A percentile compares a stretch with the other conserved stretches of the same genome.
phyloP scores from a whole-genome alignment of 2,113 vertebrate species.

The Dicaeum eximium region DNA sequence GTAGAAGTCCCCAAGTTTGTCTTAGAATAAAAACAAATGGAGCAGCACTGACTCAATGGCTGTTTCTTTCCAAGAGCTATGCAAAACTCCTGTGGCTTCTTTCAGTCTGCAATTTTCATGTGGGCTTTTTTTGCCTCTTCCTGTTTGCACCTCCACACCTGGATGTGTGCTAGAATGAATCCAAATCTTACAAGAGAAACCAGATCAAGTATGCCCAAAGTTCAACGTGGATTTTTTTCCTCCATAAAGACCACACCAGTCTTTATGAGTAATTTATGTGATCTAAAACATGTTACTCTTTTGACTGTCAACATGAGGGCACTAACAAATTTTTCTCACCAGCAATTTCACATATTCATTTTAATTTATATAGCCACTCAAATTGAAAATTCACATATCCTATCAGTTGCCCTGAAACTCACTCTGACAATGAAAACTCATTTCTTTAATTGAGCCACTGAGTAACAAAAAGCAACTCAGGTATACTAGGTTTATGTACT shows the following conservation, averaged over 20 bases:
- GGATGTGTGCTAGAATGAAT: neutral
- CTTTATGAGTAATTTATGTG: neutral
- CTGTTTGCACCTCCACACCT: neutral
- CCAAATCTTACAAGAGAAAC: neutral
- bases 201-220: neutral
- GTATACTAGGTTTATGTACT: neutral
- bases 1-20: neutral
- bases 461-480: neutral
- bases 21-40: neutral
- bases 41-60: neutral
- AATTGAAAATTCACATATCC: neutral
- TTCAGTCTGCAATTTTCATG: neutral
- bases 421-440: neutral
- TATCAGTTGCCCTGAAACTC: neutral
- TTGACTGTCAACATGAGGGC: neutral
- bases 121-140: neutral
- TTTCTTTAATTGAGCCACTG: neutral
- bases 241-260: neutral
- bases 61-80: neutral
- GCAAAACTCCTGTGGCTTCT: neutral
- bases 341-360: neutral
- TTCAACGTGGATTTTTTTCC: neutral
- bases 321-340: neutral
- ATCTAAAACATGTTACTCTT: neutral
- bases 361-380: neutral